Evolutionary conservation across 92 coral and sea anemone genomes (phyloP), one percentile per base, ranked within the genome.

Genomic region (Bergia sp.): DNA sequence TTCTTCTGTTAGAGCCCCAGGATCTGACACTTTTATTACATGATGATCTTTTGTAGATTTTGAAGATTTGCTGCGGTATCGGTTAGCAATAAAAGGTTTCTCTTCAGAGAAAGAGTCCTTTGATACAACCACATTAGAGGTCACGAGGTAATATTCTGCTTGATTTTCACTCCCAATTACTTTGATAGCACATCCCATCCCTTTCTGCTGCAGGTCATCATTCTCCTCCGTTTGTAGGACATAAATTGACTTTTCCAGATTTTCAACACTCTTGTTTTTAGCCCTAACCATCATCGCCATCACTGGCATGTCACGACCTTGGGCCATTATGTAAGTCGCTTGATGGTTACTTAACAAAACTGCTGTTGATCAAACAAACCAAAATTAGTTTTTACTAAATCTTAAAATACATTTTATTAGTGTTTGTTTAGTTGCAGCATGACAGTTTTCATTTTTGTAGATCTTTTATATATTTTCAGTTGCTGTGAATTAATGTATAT

Each of bases 131-230:
- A 5, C 20, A 58, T 36, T 36, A 7, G 85, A 55, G 8, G 85
- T 81, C 13, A 81, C 72, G 18, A 81, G 69, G 40, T 12, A 12
- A n/a, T 57, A 58, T 16, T 38, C 55, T 16, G 7, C n/a, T 15
- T 73, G 18, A 37, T 36, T 21, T 37, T 42, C n/a, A 2, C 37
- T 5, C 36, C 1, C 9, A 16, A 0, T 7, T 18, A 8, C 9
- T 76, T 42, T 5, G 1, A 76, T 55, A 15, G 80, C 80, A 81
- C 85, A 81, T 57, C 72, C 85, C 47, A 81, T 81, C 29, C 72
- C 85, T 40, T 11, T 58, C 37, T 57, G 85, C 42, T 57, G 2
- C 71, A 80, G 12, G 23, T 18, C 37, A 36, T 73, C 45, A 29
- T 80, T 37, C 40, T 57, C 73, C 38, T 38, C 15, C 3, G 38